Evolutionary conservation across 2,888 invertebrate genomes (phyloP), one percentile per base, ranked within the genome.

Genomic region (Deladenus siricidicola): DNA sequence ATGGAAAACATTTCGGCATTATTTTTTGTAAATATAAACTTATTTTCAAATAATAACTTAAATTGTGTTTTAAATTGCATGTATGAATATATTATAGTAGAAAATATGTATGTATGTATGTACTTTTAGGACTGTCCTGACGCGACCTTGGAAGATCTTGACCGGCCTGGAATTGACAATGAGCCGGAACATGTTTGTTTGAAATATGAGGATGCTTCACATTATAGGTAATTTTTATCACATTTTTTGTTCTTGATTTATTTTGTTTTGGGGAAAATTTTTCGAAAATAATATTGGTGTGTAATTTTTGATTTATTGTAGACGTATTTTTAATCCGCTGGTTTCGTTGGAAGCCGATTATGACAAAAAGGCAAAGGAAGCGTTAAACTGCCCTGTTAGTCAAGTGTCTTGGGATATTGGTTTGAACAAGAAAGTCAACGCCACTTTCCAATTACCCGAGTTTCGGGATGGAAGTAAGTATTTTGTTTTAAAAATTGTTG

Each of bases 351-450:
- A 99, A 82, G 96, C 98, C 0, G 96, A 98, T 76, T 98, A 98
- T 79, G 98, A 98, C 80, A 91, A 91, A 79, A 87, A 90, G 64
- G 83, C 94, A 58, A 99, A 99, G 80, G 98, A 98, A 81, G 47
- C 70, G 23, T 61, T 72, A 47, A 94, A 93, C 0, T 94, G 96
- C 80, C 93, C 94, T 75, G 93, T 93, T 72, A 92, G 98, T 62
- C 90, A 92, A 78, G 94, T 98, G 1, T 87, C 96, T 56, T 99
- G 98, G 98, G 96, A 98, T 78, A 88, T 93, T 10, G 96, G 96
- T 0, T 84, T 99, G 26, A 98, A 98, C 79, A 96, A 96, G 82
- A 94, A 96, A 80, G 89, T 89, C 0, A 91, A 93, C 58, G 96
- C 96, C 0, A 96, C 92, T 80, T 98, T 99, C 80, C 90, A 90